phyloP scores from a whole-genome alignment of 2,797 vertebrate species.

The Centroberyx gerrardi region DNA sequence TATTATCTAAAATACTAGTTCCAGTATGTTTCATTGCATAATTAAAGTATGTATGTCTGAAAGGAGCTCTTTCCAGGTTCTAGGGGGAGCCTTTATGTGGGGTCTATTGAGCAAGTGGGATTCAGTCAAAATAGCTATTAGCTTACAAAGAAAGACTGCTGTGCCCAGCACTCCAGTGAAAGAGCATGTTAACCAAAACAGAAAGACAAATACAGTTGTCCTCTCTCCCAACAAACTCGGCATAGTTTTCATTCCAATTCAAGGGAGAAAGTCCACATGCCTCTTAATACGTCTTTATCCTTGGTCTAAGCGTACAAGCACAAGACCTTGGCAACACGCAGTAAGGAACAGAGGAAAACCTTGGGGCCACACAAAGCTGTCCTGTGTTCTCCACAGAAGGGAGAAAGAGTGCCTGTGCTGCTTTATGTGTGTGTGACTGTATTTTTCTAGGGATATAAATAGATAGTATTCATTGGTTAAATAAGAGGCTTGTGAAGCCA shows the following conservation, averaged over 20 bases:
- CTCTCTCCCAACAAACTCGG: constrained; percentile 12
- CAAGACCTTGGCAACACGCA: constrained; percentile 52
- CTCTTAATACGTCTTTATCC: constrained; percentile 65
- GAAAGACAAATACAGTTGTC: constrained; percentile 8
- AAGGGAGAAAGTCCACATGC: constrained; percentile 40
- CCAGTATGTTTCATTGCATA: constrained; percentile 29
- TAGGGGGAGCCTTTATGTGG: constrained; percentile 5
- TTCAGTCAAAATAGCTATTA: constrained; percentile 34
- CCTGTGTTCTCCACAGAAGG: constrained; percentile 69
- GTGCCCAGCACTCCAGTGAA: constrained; percentile 7
- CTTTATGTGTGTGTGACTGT: constrained; percentile 57
- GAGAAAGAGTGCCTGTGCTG: constrained; percentile 59
- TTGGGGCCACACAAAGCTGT: constrained; percentile 68
- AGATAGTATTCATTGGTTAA: constrained; percentile 69
- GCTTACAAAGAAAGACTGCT: constrained; percentile 31
- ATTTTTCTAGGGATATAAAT: constrained; percentile 71
- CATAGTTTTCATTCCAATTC: constrained; percentile 34
- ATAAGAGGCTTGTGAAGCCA: constrained; percentile 61
- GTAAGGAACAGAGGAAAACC: constrained; percentile 57
- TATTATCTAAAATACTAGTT: constrained; percentile 4
- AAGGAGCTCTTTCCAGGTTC: constrained; percentile 26
- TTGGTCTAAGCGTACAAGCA: constrained; percentile 58
- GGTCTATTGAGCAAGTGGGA: background rate
- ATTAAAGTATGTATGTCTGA: constrained; percentile 35
- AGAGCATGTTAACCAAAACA: background rate